Conservation (phyloP, 2,888 invertebrate species). For the Caenorhabditis plicata region DNA sequence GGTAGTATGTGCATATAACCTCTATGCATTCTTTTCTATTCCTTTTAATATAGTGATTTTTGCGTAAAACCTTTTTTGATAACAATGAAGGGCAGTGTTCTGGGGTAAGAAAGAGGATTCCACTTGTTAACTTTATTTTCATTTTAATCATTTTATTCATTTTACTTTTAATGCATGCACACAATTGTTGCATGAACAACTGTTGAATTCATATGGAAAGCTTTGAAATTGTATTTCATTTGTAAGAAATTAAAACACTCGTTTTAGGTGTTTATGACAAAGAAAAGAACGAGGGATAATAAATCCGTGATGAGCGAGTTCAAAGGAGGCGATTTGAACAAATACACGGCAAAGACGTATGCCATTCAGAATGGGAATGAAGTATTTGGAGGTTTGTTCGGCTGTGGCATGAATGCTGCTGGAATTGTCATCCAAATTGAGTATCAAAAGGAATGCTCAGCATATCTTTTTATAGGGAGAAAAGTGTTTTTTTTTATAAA, state of each 20-base stretch:
- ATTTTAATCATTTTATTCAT: too few species aligned
- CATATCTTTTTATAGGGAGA: too few species aligned
- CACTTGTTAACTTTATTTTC: neutral
- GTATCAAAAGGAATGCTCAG: too few species aligned
- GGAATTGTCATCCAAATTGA: too few species aligned
- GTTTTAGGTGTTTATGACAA: constrained; percentile 64
- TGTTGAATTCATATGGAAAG: neutral
- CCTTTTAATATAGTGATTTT: too few species aligned
- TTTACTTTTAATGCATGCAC: too few species aligned
- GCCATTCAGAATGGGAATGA: constrained; percentile 64
- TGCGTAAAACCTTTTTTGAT: too few species aligned
- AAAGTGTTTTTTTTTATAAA: too few species aligned
- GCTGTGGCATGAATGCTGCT: too few species aligned
- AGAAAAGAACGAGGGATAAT: constrained; percentile 61
- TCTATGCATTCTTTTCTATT: too few species aligned
- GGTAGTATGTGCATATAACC: constrained; percentile 37
- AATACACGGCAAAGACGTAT: constrained; percentile 63
- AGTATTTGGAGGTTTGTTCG: constrained; percentile 61
- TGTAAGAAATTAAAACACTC: constrained; percentile 9
- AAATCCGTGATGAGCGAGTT: constrained; percentile 59
- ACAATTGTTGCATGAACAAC: neutral
- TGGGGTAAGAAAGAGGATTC: neutral
- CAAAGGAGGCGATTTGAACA: constrained; percentile 63
- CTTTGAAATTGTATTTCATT: neutral
- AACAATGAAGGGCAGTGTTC: neutral